Base-by-base conservation (phyloP, 1,140 invertebrate genomes). In the Drosophila lacertosa region DNA sequence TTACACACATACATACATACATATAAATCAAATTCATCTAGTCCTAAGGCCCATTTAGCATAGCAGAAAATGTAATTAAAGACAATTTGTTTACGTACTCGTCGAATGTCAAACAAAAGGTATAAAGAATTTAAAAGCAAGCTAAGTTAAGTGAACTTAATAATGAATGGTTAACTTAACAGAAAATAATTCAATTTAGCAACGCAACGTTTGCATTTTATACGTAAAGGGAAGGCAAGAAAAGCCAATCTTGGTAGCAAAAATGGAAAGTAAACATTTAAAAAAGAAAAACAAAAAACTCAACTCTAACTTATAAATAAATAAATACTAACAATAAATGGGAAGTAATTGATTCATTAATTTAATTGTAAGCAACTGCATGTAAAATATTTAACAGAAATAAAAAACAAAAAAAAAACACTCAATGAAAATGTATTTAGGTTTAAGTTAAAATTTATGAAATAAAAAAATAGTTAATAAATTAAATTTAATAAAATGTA, bases 401-500 rank as follows among this genome's bases (percentile, higher is more conserved):
- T n/a, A 55, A 40, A 44, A 53, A 51, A 18, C 26, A 44, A 40
- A 44, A 53, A 51, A 18, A 35, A 44, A 65, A 65, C 32, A 45
- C 66, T 68, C 18, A 22, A 69, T 40, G 44, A 13, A 60, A 65
- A 59, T 77, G 66, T 74, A 81, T 63, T 65, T 79, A 84, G 77
- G 24, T 40, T 9, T 84, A 84, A 83, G 80, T 50, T 74, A 71
- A 81, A 62, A 71, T 86, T 86, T 77, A 86, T 86, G 81, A 60
- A 58, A 60, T 54, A 57, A 45, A 58, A 70, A 58, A 44, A 57
- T 75, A 75, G 73, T 67, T 72, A 75, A 67, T 75, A 75, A 86
- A 81, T 77, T 81, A 74, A 84, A 84, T 74, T 81, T 84, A 84
- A 84, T 84, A 84, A 84, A 86, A 71, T 86, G 81, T 86, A 81